Percentiles rank a stretch among this genome's conserved stretches.
These are phyloP conservation scores for Crenuchus spilurus DNA, from an alignment of 2,797 vertebrate genomes.

Conservation along the genomic window DNA sequence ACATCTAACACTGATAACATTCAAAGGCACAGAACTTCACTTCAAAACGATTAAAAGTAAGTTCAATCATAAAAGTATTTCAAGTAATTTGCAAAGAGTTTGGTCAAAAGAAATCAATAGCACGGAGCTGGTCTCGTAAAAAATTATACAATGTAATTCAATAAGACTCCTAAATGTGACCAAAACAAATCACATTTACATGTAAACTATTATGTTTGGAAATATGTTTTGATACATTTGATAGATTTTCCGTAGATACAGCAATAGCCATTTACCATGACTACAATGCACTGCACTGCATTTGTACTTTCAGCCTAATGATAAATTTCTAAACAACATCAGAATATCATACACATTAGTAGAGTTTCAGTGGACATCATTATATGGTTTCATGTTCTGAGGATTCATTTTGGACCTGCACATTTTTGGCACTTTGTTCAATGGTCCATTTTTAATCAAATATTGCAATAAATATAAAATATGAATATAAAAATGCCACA, in stretches of 20 bases:
- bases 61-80: slow-evolving; percentile 78
- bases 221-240: slow-evolving; percentile 12
- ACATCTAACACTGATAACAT: slow-evolving; percentile 86
- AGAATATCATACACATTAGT: slow-evolving; percentile 8
- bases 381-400: slow-evolving; percentile 7
- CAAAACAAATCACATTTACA: slow-evolving; percentile 32
- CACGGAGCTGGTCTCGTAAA: slow-evolving; percentile 32
- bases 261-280: neutral
- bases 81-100: slow-evolving; percentile 82
- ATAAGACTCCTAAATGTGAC: slow-evolving; percentile 30
- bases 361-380: neutral
- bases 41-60: slow-evolving; percentile 77
- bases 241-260: slow-evolving; percentile 11
- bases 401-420: slow-evolving; percentile 7
- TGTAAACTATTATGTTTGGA: slow-evolving; percentile 29
- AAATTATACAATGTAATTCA: slow-evolving; percentile 13
- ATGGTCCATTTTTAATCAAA: slow-evolving; percentile 18
- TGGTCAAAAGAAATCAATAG: slow-evolving; percentile 47
- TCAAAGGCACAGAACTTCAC: slow-evolving; percentile 89
- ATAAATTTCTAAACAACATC: neutral
- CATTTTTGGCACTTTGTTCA: slow-evolving; percentile 47
- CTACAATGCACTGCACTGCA: slow-evolving; percentile 1
- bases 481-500: slow-evolving; percentile 22
- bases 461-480: slow-evolving; percentile 33
- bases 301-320: neutral